Base-by-base conservation (phyloP, 2,797 vertebrate genomes). In the Hozukius guyotensis region DNA sequence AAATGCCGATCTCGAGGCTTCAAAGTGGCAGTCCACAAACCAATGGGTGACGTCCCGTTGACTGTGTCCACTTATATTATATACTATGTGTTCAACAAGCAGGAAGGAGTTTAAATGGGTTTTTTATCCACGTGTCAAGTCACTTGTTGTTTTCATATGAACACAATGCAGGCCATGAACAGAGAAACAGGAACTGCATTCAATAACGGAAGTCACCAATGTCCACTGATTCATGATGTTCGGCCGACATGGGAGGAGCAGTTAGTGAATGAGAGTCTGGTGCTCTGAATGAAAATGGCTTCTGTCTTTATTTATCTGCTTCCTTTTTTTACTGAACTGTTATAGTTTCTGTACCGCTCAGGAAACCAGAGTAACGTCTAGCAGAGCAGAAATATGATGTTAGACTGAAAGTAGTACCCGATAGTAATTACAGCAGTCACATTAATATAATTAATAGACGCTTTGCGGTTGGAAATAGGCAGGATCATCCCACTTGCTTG, bases 401-500 rank as follows among this genome's bases (percentile, higher is more conserved):
- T 57, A 0, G 42, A 57, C 11, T 25, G 20, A 0, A 53, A 53
- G 16, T 62, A n/a, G 55, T 16, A 64, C n/a, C 29, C 32, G 46
- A 60, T 16, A 61, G 59, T 74, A 65, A 84, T 72, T 81, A 67
- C 1, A 56, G 74, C 68, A 53, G 56, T 32, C 80, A 67, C 65
- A 77, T 84, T 75, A 65, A 42, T 32, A 59, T 68, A 74, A 80
- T 82, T 80, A 81, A 84, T 60, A 29, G 72, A 68, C 70, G 65
- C 61, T 83, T 71, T 82, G 52, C 5, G 0, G 61, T 60, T 74
- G 25, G 27, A 70, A 79, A 71, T 64, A 62, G 70, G 56, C 78
- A 56, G 75, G 73, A 80, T 78, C 80, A 49, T 60, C 71, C 46
- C 9, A 55, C 59, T 78, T 55, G 32, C 71, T 49, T 49, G 46